Base-by-base conservation (phyloP, 2,888 invertebrate genomes). In the Dryobotodes eremita region DNA sequence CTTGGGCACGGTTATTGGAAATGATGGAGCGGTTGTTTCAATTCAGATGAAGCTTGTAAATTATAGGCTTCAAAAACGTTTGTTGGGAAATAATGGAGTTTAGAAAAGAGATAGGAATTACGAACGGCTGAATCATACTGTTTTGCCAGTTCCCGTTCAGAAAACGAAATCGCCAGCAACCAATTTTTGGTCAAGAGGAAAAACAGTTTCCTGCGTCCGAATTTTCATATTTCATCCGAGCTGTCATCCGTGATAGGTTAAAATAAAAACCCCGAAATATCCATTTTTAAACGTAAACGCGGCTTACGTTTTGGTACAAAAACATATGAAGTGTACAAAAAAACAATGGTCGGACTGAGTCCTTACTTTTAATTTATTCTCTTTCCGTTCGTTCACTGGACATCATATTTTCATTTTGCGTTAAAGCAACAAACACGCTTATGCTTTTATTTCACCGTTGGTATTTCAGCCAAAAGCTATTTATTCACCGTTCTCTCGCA, bases 301-400 rank as follows among this genome's bases (percentile, higher is more conserved):
- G 59, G 65, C 81, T 82, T 88, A 88, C 57, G 61, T 66, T 91
- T 91, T 90, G 89, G 87, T 89, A 92, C 90, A 91, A 89, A 91
- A 91, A 90, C 90, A 93, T 90, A 93, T 92, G 92, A 90, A 86
- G 88, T 85, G 82, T 87, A 87, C 86, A 87, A 90, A 91, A 92
- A 93, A 93, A 93, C 93, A 94, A 94, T 93, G 91, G 91, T 91
- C 91, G 90, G 90, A 90, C 91, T 86, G 90, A 94, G 93, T 94
- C 93, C 92, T 94, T 93, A 92, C 90, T 93, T 94, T 94, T 95
- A 95, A 95, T 95, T 94, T 95, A 95, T 95, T 95, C 94, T 88
- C 90, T 93, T 93, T 94, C 91, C 91, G 92, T 91, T 92, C 90
- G 89, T 72, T 82, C 88, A 91, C 91, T 93, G 92, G 93, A 93